A percentile compares a stretch with the other conserved stretches of the same genome.
Conservation (phyloP, 2,113 vertebrate species). For the Tragulus kanchil region DNA sequence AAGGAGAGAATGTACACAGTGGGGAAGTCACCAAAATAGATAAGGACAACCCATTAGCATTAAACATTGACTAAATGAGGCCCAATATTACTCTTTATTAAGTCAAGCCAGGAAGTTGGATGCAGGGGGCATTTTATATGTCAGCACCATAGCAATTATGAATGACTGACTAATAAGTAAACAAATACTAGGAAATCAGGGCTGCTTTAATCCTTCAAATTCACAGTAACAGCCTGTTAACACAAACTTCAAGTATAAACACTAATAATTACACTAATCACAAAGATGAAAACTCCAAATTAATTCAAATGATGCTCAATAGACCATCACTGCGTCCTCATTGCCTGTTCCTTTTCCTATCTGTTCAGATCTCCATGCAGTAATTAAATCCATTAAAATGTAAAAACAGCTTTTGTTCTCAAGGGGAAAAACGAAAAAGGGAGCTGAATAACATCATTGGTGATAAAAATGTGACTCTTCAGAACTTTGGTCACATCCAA, state of each 20-base stretch:
- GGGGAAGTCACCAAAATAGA: conserved; percentile 66
- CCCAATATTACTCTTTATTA: conserved; percentile 67
- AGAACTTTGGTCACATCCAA: conserved; percentile 66
- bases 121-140: conserved; percentile 55
- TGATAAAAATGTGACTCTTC: conserved; percentile 70
- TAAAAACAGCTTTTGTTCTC: conserved; percentile 86
- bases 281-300: conserved; percentile 80
- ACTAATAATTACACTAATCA: conserved; percentile 84
- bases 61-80: conserved; percentile 64
- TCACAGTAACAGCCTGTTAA: conserved; percentile 75
- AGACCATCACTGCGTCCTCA: conserved; percentile 84
- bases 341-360: conserved; percentile 84
- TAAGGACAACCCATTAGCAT: conserved; percentile 72
- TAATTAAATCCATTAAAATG: conserved; percentile 90
- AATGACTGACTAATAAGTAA: conserved; percentile 77
- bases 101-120: conserved; percentile 73
- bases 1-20: conserved; percentile 56
- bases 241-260: conserved; percentile 83
- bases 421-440: conserved; percentile 79
- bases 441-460: conserved; percentile 76
- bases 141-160: conserved; percentile 65
- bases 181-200: conserved; percentile 71
- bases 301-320: conserved; percentile 87
- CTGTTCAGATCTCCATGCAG: conserved; percentile 84
- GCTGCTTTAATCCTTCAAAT: conserved; percentile 62